Percentiles rank a stretch among this genome's conserved stretches.
Conservation (phyloP, 2,113 vertebrate genomes). For the Tinamus guttatus region DNA sequence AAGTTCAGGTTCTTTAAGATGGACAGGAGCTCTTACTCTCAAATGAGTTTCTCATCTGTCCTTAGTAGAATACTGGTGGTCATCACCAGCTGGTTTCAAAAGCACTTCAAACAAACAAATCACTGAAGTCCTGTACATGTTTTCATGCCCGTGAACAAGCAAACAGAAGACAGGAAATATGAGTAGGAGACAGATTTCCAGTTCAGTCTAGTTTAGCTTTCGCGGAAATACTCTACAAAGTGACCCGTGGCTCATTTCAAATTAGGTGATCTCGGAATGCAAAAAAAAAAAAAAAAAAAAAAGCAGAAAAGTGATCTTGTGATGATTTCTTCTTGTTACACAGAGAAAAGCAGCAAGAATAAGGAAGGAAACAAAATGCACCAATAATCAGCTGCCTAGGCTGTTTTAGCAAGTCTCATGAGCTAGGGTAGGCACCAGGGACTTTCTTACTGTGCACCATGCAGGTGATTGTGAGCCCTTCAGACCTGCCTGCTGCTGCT, state of each 20-base stretch:
- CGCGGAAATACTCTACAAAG: neutral
- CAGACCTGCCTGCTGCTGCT: neutral
- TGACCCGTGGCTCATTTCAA: neutral
- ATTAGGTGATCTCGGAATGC: neutral
- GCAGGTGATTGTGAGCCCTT: neutral
- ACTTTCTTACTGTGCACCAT: neutral
- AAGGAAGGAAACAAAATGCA: neutral
- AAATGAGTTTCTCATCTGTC: neutral
- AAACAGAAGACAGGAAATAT: neutral
- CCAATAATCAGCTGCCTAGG: neutral
- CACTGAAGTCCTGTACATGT: neutral
- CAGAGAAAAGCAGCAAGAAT: neutral
- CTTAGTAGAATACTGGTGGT: neutral
- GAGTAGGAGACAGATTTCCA: neutral
- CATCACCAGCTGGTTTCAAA: neutral
- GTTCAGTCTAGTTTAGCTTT: neutral
- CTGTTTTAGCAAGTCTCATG: neutral
- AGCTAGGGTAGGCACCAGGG: neutral
- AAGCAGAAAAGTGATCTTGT: neutral
- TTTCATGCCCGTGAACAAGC: neutral
- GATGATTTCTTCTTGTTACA: neutral
- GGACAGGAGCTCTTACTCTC: neutral
- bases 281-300: neutral
- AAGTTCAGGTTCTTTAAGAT: neutral
- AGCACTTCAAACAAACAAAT: accelerated